Conservation (phyloP, 2,113 vertebrate species). For the Eulacestoma nigropectus region DNA sequence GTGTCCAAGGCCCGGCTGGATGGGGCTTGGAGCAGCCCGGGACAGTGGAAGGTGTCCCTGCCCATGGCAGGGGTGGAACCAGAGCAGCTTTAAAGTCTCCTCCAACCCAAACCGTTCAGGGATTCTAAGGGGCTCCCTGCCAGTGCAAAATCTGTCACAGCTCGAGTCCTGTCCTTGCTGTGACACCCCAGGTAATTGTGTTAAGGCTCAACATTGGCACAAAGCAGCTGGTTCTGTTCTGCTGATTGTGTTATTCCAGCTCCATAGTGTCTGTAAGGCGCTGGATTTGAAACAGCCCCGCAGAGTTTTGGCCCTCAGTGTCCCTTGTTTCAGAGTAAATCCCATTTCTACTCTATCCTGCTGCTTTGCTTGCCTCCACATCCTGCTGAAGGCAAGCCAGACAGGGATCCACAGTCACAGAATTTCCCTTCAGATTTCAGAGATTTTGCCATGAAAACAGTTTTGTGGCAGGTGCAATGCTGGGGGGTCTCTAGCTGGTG, state of each 20-base stretch:
- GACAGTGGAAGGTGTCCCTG: neutral
- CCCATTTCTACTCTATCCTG: rapidly evolving
- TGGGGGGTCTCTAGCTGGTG: neutral
- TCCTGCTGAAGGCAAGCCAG: neutral
- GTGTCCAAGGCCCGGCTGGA: neutral
- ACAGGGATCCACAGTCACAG: rapidly evolving
- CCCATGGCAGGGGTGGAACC: neutral
- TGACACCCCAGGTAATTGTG: neutral
- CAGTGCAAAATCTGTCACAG: neutral
- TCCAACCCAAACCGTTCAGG: neutral
- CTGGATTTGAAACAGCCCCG: neutral
- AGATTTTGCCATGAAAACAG: neutral
- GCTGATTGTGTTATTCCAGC: neutral
- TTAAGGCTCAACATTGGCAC: neutral
- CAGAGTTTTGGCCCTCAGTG: neutral
- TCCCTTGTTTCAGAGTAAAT: neutral
- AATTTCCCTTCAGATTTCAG: neutral
- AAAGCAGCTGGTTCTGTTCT: neutral
- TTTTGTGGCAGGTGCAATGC: neutral
- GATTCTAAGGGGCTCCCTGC: neutral
- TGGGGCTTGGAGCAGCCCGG: neutral
- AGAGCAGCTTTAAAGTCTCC: neutral
- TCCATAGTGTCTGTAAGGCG: rapidly evolving
- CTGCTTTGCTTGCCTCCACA: neutral
- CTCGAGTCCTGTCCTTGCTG: neutral